Evolutionary conservation across 2,113 vertebrate species (phyloP), one percentile per base, ranked within the genome.

Genomic region (Gavialis gangeticus): DNA sequence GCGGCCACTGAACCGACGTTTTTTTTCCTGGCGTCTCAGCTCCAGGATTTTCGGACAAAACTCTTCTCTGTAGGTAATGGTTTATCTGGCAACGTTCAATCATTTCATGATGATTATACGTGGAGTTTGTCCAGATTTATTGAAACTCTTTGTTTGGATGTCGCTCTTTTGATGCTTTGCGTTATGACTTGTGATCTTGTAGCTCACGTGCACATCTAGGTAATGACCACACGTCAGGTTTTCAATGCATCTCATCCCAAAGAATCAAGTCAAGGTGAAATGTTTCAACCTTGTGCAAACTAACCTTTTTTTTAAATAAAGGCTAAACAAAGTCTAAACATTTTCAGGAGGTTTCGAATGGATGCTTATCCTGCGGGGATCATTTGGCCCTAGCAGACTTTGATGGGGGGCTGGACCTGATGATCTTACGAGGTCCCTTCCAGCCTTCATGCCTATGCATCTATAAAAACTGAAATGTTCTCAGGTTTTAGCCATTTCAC

Each of bases 261-360:
- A 69, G 12, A 46, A 77, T n/a, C n/a, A 62, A 17, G 88, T 90
- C 56, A 76, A 90, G 95, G 19, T 28, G 5, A 24, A 22, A 16
- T 67, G 4, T 69, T 90, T 67, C 12, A 30, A 89, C 28, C 8
- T 80, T 17, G 46, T 80, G 55, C 64, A 75, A 95, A 87, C 8
- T 10, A n/a, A 30, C n/a, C 46, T 46, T 46, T 46, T 46, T 46
- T 46, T 46, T 46, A 9, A 46, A 46, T 46, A 46, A 46, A 46
- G 46, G 8, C 46, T 46, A 46, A 46, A 7, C 37, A 46, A 46
- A 46, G 46, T 46, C 46, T 46, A 46, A 46, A 46, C 9, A 46
- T 46, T 46, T 46, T 46, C 46, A 46, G 46, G 46, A 46, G 37
- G 46, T 46, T 46, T 46, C 8, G 9, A 46, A 46, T 46, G 46